Base-by-base conservation (phyloP, 2,113 vertebrate species). In the Anthoscopus minutus region DNA sequence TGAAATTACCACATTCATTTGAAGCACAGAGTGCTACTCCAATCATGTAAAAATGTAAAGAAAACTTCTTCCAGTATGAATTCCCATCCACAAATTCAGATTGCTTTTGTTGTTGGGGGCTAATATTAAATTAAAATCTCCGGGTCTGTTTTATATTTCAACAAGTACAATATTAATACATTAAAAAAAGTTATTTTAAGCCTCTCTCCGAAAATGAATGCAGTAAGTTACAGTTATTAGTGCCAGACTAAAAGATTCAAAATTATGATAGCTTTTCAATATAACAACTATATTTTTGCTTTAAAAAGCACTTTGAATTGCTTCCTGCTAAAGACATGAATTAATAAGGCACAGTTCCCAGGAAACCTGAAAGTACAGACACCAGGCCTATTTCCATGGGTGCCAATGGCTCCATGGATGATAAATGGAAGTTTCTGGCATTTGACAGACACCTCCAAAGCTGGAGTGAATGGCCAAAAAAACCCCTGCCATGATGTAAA, bases 251-350 rank as follows among this genome's bases (percentile, higher is more conserved):
- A 92, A 88, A 94, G 93, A 96, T 90, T 65, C 10, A 4, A 86
- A 90, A 83, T 72, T 67, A 88, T 93, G 93, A 96, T 94, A 95
- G 86, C 82, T 85, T 65, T 96, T 96, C 92, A 94, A 86, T 86
- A 30, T 67, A 96, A 95, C 93, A 95, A 90, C 94, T 94, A 28
- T 96, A 88, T 96, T 97, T 96, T 90, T 93, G 72, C 94, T 90
- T 92, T 92, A 88, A 94, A 97, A 96, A 94, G 85, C 86, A 81
- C 86, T 93, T 96, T 74, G 69, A 72, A 76, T 42, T 67, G 80
- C 93, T 84, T 88, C 72, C 86, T 90, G 57, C 79, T 90, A 88
- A 94, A 95, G 82, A 42, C 54, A 44, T 57, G 67, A 96, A 96
- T 96, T 96, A 93, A 93, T 88, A 95, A 94, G 93, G 94, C 88